Base-by-base conservation (phyloP, 2,888 invertebrate species). In the Amiota mariae region DNA sequence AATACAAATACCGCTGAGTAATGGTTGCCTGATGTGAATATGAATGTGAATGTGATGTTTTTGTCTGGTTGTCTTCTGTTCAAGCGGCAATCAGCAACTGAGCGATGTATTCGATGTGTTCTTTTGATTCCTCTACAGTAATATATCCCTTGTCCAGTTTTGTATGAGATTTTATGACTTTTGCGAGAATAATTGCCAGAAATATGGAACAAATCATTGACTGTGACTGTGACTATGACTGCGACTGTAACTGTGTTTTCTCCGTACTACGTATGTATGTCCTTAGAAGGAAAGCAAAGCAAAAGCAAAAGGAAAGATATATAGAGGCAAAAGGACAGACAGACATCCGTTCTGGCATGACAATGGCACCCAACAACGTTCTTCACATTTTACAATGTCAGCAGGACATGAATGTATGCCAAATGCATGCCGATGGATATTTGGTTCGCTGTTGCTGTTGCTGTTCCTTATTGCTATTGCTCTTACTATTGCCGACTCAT, bases 1-100 rank as follows among this genome's bases (percentile, higher is more conserved):
- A 79, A 3, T 75, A 74, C 73, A 74, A 81, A 82, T 79, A 77
- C 73, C 84, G 85, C 85, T 86, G 85, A 83, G 80, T 86, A 86
- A 86, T 84, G n/a, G n/a, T n/a, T n/a, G 79, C 73, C 36, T 36
- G 36, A 36, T 36, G 36, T 6, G 36, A 36, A 36, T 36, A 68
- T 66, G n/a, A 8, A 70, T 68, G 73, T 74, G 64, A 77, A 75
- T 72, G 73, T 68, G 72, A 20, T 59, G 9, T 15, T 9, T 3
- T 20, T 11, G n/a, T 59, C 20, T 59, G 59, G 15, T 18, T 59
- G 11, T 8, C 54, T 51, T 3, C 12, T n/a, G 12, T 59, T 59
- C 59, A 20, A 20, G 11, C 18, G 18, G 10, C 36, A 36, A 36
- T 2, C 59, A 18, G 18, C 18, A 15, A n/a, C 11, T n/a, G 57